These are phyloP conservation scores for Oscheius sp. DNA, from an alignment of 2,888 invertebrate species.

Conservation along the genomic window DNA sequence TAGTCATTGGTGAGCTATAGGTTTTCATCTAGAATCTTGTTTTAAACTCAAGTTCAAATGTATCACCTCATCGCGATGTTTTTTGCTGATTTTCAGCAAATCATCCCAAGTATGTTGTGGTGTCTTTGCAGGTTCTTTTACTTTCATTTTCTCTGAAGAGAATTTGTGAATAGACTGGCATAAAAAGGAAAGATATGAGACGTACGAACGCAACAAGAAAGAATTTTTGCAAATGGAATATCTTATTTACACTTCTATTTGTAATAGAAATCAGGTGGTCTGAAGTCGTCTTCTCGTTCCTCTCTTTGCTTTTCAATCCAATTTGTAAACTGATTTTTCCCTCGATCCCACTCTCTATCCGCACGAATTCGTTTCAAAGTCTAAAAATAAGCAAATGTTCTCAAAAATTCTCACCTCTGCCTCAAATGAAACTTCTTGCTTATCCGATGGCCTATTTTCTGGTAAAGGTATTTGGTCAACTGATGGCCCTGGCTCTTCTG, in stretches of 20 bases:
- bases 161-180: not conserved
- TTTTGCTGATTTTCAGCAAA: not conserved
- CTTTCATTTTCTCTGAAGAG: not conserved
- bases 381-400: constrained; percentile 27
- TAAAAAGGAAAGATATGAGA: not conserved
- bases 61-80: constrained; percentile 11
- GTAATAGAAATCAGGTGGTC: constrained; percentile 58
- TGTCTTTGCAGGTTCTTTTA: constrained; percentile 18
- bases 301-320: constrained; percentile 61
- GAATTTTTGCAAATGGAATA: not conserved
- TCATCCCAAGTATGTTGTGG: constrained; percentile 11
- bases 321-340: constrained; percentile 46
- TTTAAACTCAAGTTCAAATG: too few species aligned
- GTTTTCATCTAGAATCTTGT: constrained; percentile 19
- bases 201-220: not conserved
- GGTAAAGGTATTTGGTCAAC: constrained; percentile 48
- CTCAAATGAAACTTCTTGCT: not conserved
- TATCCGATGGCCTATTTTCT: not conserved
- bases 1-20: not conserved
- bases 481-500: constrained; percentile 22
- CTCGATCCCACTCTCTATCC: constrained; percentile 62
- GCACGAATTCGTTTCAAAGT: constrained; percentile 40
- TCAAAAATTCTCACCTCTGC: not conserved
- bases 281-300: constrained; percentile 63
- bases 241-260: not conserved